phyloP scores from a whole-genome alignment of 2,797 vertebrate genomes.

The Loriculus beryllinus region DNA sequence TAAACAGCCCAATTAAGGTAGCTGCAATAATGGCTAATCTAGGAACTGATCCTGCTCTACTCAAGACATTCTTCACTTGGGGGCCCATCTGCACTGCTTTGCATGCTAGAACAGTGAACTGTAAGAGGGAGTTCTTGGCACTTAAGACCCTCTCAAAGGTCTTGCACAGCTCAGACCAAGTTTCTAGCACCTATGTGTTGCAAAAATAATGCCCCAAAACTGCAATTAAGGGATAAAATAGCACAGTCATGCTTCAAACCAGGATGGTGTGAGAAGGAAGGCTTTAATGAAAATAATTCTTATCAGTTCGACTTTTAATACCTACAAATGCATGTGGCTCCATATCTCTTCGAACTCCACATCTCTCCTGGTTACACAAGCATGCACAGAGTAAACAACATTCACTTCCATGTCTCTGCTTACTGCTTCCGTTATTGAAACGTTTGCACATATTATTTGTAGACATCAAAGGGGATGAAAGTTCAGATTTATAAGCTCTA shows the following conservation, averaged over 20 bases:
- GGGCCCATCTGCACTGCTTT: not conserved
- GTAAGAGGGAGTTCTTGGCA: not conserved
- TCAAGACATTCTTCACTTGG: not conserved
- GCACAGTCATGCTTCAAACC: not conserved
- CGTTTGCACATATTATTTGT: constrained; percentile 2
- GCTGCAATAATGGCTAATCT: not conserved
- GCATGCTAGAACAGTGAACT: not conserved
- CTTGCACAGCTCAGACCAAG: not conserved
- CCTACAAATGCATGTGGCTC: not conserved
- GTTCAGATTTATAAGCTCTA: not conserved
- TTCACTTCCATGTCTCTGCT: not conserved
- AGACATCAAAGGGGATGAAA: not conserved
- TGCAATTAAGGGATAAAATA: not conserved
- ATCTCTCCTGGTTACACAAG: not conserved
- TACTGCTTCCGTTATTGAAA: constrained; percentile 27
- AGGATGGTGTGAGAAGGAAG: not conserved
- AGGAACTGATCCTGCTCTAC: not conserved
- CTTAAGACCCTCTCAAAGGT: not conserved
- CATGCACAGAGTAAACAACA: not conserved
- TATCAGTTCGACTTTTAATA: not conserved
- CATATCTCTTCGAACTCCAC: not conserved
- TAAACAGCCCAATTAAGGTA: not conserved
- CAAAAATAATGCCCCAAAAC: not conserved
- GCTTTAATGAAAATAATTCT: not conserved
- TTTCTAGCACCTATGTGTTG: not conserved